phyloP scores from a whole-genome alignment of 2,797 vertebrate species.

The Tokudaia tokunoshimensis region DNA sequence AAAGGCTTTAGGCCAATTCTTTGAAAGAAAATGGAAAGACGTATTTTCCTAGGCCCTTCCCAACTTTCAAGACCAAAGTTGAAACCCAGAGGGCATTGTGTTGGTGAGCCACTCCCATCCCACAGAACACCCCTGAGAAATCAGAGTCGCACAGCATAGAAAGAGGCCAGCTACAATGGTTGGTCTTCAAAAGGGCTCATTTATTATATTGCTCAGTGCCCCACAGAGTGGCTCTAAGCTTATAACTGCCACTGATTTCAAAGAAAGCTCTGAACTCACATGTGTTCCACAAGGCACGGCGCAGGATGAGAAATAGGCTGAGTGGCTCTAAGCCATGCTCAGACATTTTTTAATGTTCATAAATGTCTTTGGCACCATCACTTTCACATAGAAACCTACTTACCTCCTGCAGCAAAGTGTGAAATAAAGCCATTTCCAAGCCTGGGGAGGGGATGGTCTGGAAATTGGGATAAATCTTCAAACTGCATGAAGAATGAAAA shows the following conservation, averaged over 20 bases:
- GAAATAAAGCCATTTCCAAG: slow-evolving; percentile 78
- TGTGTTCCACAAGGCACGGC: slow-evolving; percentile 47
- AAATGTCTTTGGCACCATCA: slow-evolving; percentile 78
- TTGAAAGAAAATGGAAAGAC: slow-evolving; percentile 48
- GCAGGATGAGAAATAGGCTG: slow-evolving; percentile 70
- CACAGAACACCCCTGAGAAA: slow-evolving; percentile 58
- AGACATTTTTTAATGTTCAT: slow-evolving; percentile 82
- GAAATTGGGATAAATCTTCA: slow-evolving; percentile 79
- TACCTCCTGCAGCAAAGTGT: slow-evolving; percentile 75
- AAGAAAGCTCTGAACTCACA: slow-evolving; percentile 82
- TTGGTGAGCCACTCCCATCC: slow-evolving; percentile 44
- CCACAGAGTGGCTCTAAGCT: slow-evolving; percentile 79
- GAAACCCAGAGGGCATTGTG: slow-evolving; percentile 36
- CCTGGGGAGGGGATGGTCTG: slow-evolving; percentile 67
- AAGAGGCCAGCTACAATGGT: slow-evolving; percentile 69
- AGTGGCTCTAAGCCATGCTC: slow-evolving; percentile 77
- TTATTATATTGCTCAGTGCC: slow-evolving; percentile 79
- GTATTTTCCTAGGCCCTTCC: neutral
- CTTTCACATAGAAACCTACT: slow-evolving; percentile 76
- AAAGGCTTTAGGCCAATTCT: neutral
- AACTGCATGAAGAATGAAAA: slow-evolving; percentile 69
- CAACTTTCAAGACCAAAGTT: slow-evolving; percentile 21
- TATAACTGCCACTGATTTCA: slow-evolving; percentile 79
- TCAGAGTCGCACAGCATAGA: slow-evolving; percentile 41
- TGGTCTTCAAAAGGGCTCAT: slow-evolving; percentile 77